These are phyloP conservation scores for Lamellibrachia satsuma DNA, from an alignment of 2,888 invertebrate genomes.

Conservation along the genomic window DNA sequence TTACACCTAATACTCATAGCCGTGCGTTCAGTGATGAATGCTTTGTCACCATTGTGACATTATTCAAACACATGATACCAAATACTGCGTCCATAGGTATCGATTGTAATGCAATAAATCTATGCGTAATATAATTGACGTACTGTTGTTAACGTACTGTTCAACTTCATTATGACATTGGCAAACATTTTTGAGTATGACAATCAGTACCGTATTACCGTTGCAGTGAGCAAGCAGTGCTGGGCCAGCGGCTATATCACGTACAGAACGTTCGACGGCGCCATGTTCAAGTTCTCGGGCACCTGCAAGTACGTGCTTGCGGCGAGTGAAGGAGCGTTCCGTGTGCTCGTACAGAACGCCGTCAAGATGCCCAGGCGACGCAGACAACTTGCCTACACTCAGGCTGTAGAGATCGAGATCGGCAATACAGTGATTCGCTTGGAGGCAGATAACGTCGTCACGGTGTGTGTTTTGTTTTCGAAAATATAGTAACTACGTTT, in stretches of 20 bases:
- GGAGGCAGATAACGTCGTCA: not conserved
- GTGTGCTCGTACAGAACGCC: slow-evolving; percentile 25
- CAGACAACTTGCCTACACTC: not conserved
- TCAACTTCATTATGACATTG: too few species aligned
- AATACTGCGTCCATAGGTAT: too few species aligned
- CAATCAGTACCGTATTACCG: not conserved
- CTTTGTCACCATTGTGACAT: too few species aligned
- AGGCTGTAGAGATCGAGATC: slow-evolving; percentile 6
- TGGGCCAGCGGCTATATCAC: slow-evolving; percentile 5
- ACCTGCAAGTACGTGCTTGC: slow-evolving; percentile 19
- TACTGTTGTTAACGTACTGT: too few species aligned
- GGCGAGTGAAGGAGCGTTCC: not conserved
- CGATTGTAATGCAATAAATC: too few species aligned
- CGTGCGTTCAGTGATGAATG: too few species aligned
- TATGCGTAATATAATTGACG: too few species aligned
- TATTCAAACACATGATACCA: too few species aligned
- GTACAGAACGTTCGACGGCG: slow-evolving; percentile 22
- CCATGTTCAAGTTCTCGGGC: slow-evolving; percentile 18
- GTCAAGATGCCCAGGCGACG: not conserved
- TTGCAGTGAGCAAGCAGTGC: not conserved
- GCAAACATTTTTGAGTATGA: too few species aligned
- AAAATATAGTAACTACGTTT: too few species aligned
- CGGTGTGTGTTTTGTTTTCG: not conserved
- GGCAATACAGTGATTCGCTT: not conserved
- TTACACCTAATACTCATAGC: accelerated